phyloP scores from a whole-genome alignment of 2,888 invertebrate species.

The Atethmia centrago region DNA sequence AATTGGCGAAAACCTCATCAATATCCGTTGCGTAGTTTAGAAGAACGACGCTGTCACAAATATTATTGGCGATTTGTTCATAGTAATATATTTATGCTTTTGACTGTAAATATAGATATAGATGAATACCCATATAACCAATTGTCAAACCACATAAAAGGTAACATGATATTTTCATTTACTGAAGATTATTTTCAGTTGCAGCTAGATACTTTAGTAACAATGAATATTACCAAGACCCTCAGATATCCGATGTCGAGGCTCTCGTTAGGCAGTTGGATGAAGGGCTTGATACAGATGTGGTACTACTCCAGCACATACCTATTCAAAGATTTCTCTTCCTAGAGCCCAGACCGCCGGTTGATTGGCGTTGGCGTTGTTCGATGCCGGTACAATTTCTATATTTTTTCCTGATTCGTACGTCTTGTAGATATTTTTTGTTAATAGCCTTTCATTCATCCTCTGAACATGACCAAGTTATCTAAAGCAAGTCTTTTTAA shows the following conservation, averaged over 20 bases:
- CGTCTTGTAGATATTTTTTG: background rate
- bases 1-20: background rate
- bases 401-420: background rate
- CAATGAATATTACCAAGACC: background rate
- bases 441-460: no score
- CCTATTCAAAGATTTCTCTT: no score
- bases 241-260: background rate
- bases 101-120: no score
- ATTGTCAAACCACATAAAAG: no score
- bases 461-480: background rate
- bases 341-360: background rate
- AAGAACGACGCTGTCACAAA: background rate
- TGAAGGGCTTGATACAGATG: background rate
- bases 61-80: background rate
- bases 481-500: background rate
- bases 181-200: background rate
- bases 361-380: no score
- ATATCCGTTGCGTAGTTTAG: no score
- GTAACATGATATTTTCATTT: background rate
- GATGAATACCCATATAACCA: no score
- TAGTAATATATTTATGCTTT: no score
- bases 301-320: background rate
- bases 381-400: background rate
- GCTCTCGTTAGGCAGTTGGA: background rate
- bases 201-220: background rate